Conservation (phyloP, 2,113 vertebrate genomes). For the Agelaius tricolor region DNA sequence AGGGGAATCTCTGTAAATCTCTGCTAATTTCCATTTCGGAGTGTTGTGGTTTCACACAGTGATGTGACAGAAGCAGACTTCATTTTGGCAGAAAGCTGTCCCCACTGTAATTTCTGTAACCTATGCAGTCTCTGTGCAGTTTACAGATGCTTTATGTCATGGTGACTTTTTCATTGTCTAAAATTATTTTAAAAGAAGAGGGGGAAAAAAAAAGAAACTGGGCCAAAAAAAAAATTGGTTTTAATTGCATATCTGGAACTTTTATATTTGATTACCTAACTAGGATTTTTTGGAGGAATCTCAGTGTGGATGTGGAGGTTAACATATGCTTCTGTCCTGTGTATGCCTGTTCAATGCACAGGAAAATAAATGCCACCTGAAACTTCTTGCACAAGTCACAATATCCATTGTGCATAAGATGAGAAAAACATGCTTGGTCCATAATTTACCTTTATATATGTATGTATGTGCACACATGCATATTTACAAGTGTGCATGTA, state of each 20-base stretch:
- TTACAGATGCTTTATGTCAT: slow-evolving; percentile 21
- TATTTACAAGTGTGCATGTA: slow-evolving; percentile 58
- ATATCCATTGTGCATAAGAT: background rate
- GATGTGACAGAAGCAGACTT: slow-evolving; percentile 37
- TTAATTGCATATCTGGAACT: background rate
- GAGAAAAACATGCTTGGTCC: background rate
- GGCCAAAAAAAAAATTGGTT: background rate
- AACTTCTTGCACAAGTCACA: slow-evolving; percentile 22
- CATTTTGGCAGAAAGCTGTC: slow-evolving; percentile 36
- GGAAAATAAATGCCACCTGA: background rate
- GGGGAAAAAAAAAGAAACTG: fast-evolving
- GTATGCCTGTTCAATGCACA: background rate
- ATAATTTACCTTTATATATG: slow-evolving; percentile 36
- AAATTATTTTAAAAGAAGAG: background rate
- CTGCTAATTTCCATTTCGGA: slow-evolving; percentile 43
- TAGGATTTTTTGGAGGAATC: slow-evolving; percentile 6
- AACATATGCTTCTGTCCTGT: background rate
- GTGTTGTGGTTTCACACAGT: slow-evolving; percentile 12
- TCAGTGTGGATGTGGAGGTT: background rate
- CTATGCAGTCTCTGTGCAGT: background rate
- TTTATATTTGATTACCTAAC: slow-evolving; percentile 5
- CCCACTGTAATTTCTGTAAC: background rate
- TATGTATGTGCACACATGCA: background rate
- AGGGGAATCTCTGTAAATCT: slow-evolving; percentile 43
- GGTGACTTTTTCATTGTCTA: background rate